These are phyloP conservation scores for Sceloporus undulatus DNA, from an alignment of 2,113 vertebrate species.

Conservation along the genomic window DNA sequence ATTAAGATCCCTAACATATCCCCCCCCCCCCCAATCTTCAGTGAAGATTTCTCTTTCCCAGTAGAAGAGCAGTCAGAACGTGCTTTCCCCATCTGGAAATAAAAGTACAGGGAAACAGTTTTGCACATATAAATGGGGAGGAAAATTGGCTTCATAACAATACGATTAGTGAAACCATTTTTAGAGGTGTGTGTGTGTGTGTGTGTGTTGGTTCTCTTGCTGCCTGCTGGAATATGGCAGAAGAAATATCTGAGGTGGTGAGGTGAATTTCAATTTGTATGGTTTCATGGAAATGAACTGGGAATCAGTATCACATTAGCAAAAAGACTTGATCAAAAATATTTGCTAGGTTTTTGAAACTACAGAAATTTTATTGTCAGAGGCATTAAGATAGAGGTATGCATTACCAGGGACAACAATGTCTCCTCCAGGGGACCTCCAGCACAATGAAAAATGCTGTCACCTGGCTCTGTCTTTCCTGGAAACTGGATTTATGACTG, in stretches of 20 bases:
- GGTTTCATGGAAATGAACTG: not conserved
- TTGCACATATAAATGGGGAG: not conserved
- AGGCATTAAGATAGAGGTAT: not conserved
- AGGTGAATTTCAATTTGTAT: not conserved
- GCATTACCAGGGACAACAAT: not conserved
- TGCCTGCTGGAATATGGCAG: not conserved
- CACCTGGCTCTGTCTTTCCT: not conserved
- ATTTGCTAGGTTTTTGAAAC: not conserved
- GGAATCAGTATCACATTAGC: too few relatives aligned
- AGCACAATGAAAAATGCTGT: not conserved
- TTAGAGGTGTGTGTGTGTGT: not conserved
- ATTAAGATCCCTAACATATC: too few relatives aligned
- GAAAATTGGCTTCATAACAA: not conserved
- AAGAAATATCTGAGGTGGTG: not conserved
- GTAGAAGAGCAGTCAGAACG: not conserved
- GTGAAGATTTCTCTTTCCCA: too few relatives aligned
- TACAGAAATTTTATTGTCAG: not conserved
- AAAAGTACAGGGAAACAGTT: not conserved
- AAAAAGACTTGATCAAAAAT: not conserved
- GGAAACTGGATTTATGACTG: not conserved
- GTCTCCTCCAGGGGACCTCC: not conserved
- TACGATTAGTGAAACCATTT: not conserved
- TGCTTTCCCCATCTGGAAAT: not conserved
- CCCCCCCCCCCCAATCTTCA: too few relatives aligned
- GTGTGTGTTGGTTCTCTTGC: not conserved